Evolutionary conservation across 1,140 invertebrate species (phyloP).

Genomic region (Antheraea pernyi): DNA sequence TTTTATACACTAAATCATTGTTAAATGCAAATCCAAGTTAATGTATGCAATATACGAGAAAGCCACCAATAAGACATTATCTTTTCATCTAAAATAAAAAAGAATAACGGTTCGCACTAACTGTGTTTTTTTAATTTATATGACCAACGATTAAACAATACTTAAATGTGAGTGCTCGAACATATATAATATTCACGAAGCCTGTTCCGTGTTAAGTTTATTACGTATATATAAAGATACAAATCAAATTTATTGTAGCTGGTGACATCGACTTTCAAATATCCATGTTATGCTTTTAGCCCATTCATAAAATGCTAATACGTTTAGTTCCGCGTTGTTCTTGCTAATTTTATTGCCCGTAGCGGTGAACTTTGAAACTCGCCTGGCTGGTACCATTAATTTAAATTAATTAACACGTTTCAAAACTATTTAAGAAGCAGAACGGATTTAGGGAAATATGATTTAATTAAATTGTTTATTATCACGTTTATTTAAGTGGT

Average conservation of each 20-base stretch:
- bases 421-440: slow-evolving; percentile 46
- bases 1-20: too few relatives aligned
- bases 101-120: too few relatives aligned
- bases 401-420: slow-evolving; percentile 56
- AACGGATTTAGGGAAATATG: neutral
- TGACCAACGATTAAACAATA: too few relatives aligned
- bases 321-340: slow-evolving; percentile 56
- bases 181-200: slow-evolving; percentile 7
- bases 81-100: too few relatives aligned
- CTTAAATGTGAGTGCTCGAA: too few relatives aligned
- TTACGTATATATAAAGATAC: neutral
- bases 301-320: slow-evolving; percentile 68
- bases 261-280: slow-evolving; percentile 51
- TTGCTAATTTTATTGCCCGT: slow-evolving; percentile 55
- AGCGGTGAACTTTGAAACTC: slow-evolving; percentile 37
- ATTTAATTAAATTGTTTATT: too few relatives aligned
- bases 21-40: too few relatives aligned
- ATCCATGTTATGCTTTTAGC: slow-evolving; percentile 43
- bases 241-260: slow-evolving; percentile 12
- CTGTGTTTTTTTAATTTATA: too few relatives aligned
- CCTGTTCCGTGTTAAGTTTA: neutral
- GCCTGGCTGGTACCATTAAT: slow-evolving; percentile 48
- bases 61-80: too few relatives aligned
- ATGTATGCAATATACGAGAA: too few relatives aligned
- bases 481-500: too few relatives aligned